Conservation (phyloP, 2,888 invertebrate species). For the Villa cingulata region DNA sequence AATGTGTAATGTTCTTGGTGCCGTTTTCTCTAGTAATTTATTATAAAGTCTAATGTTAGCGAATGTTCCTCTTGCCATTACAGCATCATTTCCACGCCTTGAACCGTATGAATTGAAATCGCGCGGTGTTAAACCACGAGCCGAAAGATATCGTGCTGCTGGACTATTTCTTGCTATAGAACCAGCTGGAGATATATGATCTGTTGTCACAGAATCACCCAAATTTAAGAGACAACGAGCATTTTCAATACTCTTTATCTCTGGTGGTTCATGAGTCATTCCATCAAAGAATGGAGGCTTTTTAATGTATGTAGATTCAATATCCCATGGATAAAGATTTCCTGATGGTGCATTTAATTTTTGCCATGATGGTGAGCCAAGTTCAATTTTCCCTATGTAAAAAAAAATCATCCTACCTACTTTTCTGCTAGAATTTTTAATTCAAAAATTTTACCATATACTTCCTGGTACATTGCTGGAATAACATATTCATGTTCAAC, state of each 20-base stretch:
- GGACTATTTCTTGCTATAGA: constrained; percentile 92
- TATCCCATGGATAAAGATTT: constrained; percentile 84
- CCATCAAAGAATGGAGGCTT: constrained; percentile 88
- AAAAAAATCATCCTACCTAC: background rate
- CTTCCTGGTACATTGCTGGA: constrained; percentile 93
- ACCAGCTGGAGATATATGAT: constrained; percentile 97
- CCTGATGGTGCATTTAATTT: constrained; percentile 62
- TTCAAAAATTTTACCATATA: constrained; percentile 28
- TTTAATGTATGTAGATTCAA: constrained; percentile 86
- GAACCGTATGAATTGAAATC: constrained; percentile 99
- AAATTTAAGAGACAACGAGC: constrained; percentile 76
- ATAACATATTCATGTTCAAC: constrained; percentile 83
- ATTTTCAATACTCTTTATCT: constrained; percentile 45
- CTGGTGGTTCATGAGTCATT: constrained; percentile 50
- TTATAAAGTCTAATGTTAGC: constrained; percentile 94
- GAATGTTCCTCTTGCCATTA: constrained; percentile 96
- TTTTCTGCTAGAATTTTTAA: background rate
- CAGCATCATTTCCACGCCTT: constrained; percentile 89
- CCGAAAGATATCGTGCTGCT: constrained; percentile 42
- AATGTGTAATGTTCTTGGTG: constrained; percentile 75
- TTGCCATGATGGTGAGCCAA: constrained; percentile 80
- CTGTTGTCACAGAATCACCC: constrained; percentile 95
- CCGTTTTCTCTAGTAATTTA: constrained; percentile 65
- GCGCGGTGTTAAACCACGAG: constrained; percentile 54
- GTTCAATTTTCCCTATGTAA: constrained; percentile 63